Percentiles rank a stretch among this genome's conserved stretches.
Evolutionary conservation across 2,888 invertebrate species (phyloP).

Genomic region (Eilema griseolum): DNA sequence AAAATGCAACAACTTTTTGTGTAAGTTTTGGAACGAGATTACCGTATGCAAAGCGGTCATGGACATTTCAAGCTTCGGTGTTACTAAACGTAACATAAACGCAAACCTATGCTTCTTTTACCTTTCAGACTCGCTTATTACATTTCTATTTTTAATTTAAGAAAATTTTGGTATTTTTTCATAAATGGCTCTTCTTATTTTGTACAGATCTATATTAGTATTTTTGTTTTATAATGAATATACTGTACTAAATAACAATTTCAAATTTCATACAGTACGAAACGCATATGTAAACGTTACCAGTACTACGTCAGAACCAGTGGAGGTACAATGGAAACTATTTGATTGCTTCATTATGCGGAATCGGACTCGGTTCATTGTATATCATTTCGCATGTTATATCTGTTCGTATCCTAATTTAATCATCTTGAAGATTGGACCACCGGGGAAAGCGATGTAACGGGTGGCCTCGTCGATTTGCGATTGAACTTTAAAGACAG

Average conservation of each 20-base stretch:
- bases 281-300: constrained; percentile 60
- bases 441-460: constrained; percentile 77
- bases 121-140: constrained; percentile 30
- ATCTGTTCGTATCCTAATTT: constrained; percentile 84
- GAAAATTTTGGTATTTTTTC: background rate
- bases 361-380: constrained; percentile 78
- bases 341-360: constrained; percentile 86
- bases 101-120: constrained; percentile 51
- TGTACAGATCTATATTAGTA: background rate
- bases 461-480: constrained; percentile 75
- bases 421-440: constrained; percentile 86
- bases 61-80: constrained; percentile 51
- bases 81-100: constrained; percentile 57
- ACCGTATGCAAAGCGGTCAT: constrained; percentile 78
- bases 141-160: background rate
- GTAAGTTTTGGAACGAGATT: constrained; percentile 71
- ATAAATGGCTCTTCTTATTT: background rate
- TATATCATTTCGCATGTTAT: constrained; percentile 86
- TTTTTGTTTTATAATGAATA: background rate
- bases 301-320: constrained; percentile 55
- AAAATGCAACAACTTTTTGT: constrained; percentile 85
- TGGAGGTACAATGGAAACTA: constrained; percentile 75
- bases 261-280: background rate
- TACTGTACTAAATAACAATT: background rate
- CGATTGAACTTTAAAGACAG: constrained; percentile 76